These are phyloP conservation scores for Metopia argyrocephala DNA, from an alignment of 2,888 invertebrate species.

Conservation along the genomic window DNA sequence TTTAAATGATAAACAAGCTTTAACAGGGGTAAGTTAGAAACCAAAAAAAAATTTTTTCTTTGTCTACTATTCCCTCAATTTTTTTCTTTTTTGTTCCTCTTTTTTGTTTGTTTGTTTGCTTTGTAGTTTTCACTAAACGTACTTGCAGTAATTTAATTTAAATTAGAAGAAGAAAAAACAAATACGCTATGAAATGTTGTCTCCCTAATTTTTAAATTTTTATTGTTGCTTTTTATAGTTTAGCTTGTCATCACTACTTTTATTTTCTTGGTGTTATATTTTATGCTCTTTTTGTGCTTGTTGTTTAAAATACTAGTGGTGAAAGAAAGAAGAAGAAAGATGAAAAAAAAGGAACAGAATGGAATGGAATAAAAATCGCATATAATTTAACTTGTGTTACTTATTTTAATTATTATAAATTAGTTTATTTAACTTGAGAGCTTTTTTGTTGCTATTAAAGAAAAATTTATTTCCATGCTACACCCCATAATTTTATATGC, in stretches of 20 bases:
- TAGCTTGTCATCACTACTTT: not conserved
- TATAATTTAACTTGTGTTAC: not conserved
- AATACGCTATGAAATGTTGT: too few relatives aligned
- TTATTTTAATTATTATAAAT: slow-evolving; percentile 40
- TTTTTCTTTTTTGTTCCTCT: not conserved
- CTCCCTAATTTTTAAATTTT: not conserved
- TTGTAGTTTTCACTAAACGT: not conserved
- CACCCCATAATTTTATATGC: not conserved
- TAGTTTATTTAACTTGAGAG: slow-evolving; percentile 5
- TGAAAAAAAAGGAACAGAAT: not conserved
- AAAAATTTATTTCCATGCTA: not conserved
- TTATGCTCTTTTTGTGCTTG: not conserved
- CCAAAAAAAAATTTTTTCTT: not conserved
- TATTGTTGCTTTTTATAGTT: not conserved
- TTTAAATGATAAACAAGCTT: slow-evolving; percentile 98
- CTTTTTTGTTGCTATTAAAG: not conserved
- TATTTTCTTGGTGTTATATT: not conserved
- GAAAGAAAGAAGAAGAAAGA: not conserved
- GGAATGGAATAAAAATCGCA: too few relatives aligned
- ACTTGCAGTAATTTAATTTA: too few relatives aligned
- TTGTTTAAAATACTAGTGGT: not conserved
- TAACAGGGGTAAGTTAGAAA: slow-evolving; percentile 98
- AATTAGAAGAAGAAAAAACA: too few relatives aligned
- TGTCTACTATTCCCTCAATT: not conserved
- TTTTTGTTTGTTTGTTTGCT: not conserved